These are phyloP conservation scores for Serripes groenlandicus DNA, from an alignment of 2,888 invertebrate genomes.

Conservation along the genomic window DNA sequence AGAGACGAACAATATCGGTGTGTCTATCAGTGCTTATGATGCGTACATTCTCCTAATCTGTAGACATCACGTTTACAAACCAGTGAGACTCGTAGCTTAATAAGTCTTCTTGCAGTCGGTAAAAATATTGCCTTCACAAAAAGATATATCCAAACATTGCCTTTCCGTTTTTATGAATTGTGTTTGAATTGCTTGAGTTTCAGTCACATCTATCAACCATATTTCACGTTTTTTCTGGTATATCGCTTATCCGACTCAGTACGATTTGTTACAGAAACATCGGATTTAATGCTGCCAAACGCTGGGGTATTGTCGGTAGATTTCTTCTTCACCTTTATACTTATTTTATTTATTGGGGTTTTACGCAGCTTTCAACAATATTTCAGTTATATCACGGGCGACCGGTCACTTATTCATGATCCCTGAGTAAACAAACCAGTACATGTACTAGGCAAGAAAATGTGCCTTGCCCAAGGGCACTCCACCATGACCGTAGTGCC, in stretches of 20 bases:
- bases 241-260: background rate
- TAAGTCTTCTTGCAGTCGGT: background rate
- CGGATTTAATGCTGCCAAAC: background rate
- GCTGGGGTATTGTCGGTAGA: background rate
- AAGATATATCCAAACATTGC: background rate
- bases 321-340: background rate
- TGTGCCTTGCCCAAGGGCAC: too few relatives aligned
- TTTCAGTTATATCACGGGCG: too few relatives aligned
- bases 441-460: too few relatives aligned
- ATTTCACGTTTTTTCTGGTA: background rate
- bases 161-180: background rate
- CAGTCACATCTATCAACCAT: background rate
- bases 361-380: too few relatives aligned
- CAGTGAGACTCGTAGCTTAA: too few relatives aligned
- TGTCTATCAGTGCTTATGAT: background rate
- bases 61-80: background rate
- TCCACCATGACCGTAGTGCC: too few relatives aligned
- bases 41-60: background rate
- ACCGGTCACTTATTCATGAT: too few relatives aligned
- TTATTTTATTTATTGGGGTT: too few relatives aligned
- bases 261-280: background rate
- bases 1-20: background rate
- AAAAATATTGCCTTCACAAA: background rate
- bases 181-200: background rate
- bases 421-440: too few relatives aligned